Percentiles rank a stretch among this genome's conserved stretches.
Evolutionary conservation across 2,113 vertebrate species (phyloP).

Genomic region (Phocoena phocoena): DNA sequence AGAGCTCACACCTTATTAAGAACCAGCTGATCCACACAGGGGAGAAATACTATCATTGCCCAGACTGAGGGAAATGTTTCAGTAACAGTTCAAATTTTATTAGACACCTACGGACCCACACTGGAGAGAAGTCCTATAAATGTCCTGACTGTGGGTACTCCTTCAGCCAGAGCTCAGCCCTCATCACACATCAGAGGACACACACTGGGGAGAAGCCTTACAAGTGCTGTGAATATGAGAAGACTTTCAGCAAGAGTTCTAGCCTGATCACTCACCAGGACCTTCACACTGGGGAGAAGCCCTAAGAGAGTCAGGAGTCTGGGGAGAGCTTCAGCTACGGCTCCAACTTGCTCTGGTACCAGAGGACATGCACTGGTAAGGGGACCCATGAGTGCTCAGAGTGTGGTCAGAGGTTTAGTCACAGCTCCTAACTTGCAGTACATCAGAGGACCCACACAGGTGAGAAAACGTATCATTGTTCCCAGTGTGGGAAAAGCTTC

Average conservation of each 20-base stretch:
- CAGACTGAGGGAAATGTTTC: background rate
- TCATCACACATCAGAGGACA: background rate
- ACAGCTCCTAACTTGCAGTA: background rate
- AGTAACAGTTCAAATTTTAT: conserved; percentile 85
- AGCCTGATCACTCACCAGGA: background rate
- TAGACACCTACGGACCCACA: conserved; percentile 92
- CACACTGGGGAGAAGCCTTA: conserved; percentile 29
- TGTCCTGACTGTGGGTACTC: background rate
- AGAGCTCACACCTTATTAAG: background rate
- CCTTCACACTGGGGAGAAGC: background rate
- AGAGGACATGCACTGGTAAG: background rate
- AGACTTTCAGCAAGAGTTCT: conserved; percentile 41
- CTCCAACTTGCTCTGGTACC: background rate
- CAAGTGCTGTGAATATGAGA: background rate
- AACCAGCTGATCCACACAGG: background rate
- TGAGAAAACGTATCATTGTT: conserved; percentile 3
- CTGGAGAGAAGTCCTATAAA: conserved; percentile 83
- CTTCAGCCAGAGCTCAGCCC: background rate
- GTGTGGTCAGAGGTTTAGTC: conserved; percentile 41
- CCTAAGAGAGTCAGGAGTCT: background rate
- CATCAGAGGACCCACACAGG: background rate
- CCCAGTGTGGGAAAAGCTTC: background rate
- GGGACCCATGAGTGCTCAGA: background rate
- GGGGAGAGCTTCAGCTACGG: background rate
- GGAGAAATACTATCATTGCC: background rate